These are phyloP conservation scores for Dermatemys mawii DNA, from an alignment of 2,113 vertebrate genomes.

Conservation along the genomic window DNA sequence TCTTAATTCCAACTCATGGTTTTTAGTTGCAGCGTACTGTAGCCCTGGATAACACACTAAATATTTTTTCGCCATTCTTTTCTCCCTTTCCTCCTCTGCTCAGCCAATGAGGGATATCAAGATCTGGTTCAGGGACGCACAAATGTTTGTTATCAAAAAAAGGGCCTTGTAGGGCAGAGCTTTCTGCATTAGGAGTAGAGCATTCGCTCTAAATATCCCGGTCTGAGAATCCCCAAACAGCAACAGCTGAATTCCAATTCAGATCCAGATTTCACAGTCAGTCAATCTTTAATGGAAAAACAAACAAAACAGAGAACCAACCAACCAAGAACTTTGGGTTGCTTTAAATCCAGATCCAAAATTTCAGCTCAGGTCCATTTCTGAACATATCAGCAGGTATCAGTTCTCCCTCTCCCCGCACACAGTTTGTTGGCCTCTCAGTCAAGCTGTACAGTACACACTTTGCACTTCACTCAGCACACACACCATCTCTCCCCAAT, in stretches of 20 bases:
- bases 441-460: not conserved
- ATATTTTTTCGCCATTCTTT: not conserved
- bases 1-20: not conserved
- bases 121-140: not conserved
- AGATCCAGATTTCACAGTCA: not conserved
- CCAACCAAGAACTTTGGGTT: not conserved
- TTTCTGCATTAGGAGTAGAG: not conserved
- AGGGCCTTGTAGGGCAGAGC: not conserved
- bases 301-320: not conserved
- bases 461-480: fast-evolving
- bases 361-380: not conserved
- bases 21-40: not conserved
- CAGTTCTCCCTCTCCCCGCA: not conserved
- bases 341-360: not conserved
- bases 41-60: not conserved
- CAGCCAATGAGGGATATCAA: not conserved
- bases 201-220: not conserved
- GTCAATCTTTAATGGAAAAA: not conserved
- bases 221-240: not conserved
- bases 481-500: fast-evolving
- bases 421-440: not conserved
- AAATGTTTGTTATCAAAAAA: not conserved
- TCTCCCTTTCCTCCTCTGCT: not conserved
- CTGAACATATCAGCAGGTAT: not conserved
- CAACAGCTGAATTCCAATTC: not conserved